Conservation (phyloP, 2,113 vertebrate species). For the Ciconia maguari region DNA sequence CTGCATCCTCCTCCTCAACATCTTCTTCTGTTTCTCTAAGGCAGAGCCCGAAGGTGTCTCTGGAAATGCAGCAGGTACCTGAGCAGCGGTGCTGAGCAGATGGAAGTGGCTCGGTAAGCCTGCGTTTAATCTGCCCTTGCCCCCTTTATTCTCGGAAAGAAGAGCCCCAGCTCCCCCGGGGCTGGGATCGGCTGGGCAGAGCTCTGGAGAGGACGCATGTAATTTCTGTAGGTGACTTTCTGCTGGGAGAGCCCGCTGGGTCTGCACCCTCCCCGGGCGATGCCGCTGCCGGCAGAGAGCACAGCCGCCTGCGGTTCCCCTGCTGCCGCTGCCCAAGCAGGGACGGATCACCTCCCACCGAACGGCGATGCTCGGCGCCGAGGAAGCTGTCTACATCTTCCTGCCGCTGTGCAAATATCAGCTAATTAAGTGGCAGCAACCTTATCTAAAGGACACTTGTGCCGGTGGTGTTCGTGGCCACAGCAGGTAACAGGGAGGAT, state of each 20-base stretch:
- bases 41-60: background rate
- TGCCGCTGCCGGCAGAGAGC: background rate
- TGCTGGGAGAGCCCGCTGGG: background rate
- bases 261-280: background rate
- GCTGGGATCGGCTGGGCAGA: background rate
- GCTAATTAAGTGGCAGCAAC: background rate
- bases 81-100: background rate
- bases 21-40: too few relatives aligned
- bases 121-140: background rate
- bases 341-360: background rate
- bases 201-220: background rate
- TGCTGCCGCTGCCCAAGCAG: background rate
- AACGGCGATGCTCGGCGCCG: accelerated
- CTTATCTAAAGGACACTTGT: background rate
- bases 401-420: background rate
- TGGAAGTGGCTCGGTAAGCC: background rate
- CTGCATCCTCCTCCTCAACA: background rate
- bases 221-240: background rate
- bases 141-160: background rate
- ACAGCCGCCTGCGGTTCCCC: background rate
- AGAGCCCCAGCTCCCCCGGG: background rate
- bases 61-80: background rate
- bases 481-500: background rate
- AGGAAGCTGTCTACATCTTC: background rate
- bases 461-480: background rate